A percentile compares a stretch with the other conserved stretches of the same genome.
Evolutionary conservation across 2,888 invertebrate species (phyloP).

Genomic region (Platerodrilus igneus): DNA sequence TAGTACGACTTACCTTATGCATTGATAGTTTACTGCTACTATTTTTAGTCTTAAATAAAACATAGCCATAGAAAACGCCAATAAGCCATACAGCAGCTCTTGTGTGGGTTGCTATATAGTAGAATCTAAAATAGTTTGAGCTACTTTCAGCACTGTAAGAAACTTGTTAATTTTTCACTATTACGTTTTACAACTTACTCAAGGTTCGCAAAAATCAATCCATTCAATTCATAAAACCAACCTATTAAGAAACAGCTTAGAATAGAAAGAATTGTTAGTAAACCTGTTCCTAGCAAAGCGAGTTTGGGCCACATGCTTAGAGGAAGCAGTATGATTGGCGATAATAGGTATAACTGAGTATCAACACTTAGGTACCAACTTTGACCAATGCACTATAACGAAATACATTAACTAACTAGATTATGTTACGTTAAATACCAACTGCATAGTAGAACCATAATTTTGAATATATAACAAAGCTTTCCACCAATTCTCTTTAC

Average conservation of each 20-base stretch:
- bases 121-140: too few species aligned
- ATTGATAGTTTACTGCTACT: too few species aligned
- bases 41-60: too few species aligned
- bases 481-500: conserved; percentile 51
- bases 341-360: conserved; percentile 52
- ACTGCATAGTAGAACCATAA: conserved; percentile 40
- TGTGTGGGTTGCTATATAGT: too few species aligned
- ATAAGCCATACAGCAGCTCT: too few species aligned
- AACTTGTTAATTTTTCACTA: too few species aligned
- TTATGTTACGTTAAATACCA: conserved; percentile 11
- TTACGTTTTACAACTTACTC: too few species aligned
- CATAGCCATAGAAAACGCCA: too few species aligned
- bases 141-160: too few species aligned
- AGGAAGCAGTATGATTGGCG: conserved; percentile 50
- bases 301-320: conserved; percentile 41
- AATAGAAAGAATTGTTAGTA: neutral
- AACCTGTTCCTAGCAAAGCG: conserved; percentile 6
- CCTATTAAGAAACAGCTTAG: neutral
- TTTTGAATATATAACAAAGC: conserved; percentile 52
- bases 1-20: too few species aligned
- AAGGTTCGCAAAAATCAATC: too few species aligned
- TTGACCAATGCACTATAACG: conserved; percentile 47
- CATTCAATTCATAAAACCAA: neutral
- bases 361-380: conserved; percentile 56
- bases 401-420: too few species aligned